A percentile compares a stretch with the other conserved stretches of the same genome.
Evolutionary conservation across 2,888 invertebrate species (phyloP).

Genomic region (Trachelus troglodyta): DNA sequence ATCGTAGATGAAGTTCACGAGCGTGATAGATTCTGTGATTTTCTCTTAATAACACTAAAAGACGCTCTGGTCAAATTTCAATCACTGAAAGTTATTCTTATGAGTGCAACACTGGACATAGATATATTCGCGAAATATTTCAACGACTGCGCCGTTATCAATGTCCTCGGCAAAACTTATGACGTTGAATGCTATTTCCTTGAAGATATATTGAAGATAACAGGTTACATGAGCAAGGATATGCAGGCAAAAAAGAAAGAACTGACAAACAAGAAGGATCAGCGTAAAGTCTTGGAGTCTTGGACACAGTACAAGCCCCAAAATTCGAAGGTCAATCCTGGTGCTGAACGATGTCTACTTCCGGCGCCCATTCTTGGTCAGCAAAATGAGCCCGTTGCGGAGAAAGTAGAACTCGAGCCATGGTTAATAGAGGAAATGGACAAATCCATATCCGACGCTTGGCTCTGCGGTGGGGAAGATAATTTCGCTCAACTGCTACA

Average conservation of each 20-base stretch:
- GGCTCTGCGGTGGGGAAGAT: constrained; percentile 72
- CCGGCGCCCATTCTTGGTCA: constrained; percentile 56
- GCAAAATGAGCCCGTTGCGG: constrained; percentile 58
- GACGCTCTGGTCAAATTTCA: constrained; percentile 78
- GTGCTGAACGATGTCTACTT: constrained; percentile 41
- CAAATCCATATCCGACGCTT: constrained; percentile 73
- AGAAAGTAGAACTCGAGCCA: constrained; percentile 68
- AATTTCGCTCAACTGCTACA: constrained; percentile 81
- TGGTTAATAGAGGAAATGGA: constrained; percentile 75
- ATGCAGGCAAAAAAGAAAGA: constrained; percentile 65
- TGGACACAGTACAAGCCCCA: constrained; percentile 61
- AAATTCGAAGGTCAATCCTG: constrained; percentile 22
- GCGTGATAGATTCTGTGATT: constrained; percentile 92
- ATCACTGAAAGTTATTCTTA: constrained; percentile 84
- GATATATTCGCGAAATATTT: constrained; percentile 87
- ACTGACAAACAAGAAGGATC: constrained; percentile 59
- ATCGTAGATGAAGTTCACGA: constrained; percentile 97
- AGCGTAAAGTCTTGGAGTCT: constrained; percentile 59
- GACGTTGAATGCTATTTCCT: constrained; percentile 82
- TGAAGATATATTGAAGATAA: constrained; percentile 80
- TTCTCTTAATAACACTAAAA: constrained; percentile 86
- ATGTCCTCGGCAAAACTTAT: constrained; percentile 80
- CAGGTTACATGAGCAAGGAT: constrained; percentile 70
- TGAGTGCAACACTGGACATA: constrained; percentile 95
- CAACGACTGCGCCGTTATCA: constrained; percentile 79